These are phyloP conservation scores for Coluber constrictor DNA, from an alignment of 2,797 vertebrate genomes.

Conservation along the genomic window DNA sequence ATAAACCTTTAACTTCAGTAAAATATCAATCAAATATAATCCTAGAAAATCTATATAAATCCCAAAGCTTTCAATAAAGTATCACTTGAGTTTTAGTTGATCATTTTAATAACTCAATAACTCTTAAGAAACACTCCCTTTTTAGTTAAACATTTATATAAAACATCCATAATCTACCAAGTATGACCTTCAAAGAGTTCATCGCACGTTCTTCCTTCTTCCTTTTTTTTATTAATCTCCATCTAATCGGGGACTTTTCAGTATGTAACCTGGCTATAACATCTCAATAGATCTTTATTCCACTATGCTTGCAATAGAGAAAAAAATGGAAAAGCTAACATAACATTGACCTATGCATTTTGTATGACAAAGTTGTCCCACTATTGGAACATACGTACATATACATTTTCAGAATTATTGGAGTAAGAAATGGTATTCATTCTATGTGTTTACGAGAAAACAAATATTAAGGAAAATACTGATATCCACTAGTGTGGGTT, in stretches of 20 bases:
- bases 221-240: neutral
- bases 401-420: neutral
- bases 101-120: no score
- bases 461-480: slow-evolving; percentile 25
- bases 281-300: neutral
- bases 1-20: no score
- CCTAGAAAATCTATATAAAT: no score
- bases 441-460: neutral
- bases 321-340: neutral
- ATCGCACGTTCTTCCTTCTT: no score
- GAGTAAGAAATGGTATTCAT: neutral
- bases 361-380: neutral
- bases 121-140: no score
- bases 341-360: neutral
- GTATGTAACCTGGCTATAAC: neutral
- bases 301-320: neutral
- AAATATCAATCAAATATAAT: no score
- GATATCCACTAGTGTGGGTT: neutral
- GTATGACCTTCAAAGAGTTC: no score
- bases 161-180: no score
- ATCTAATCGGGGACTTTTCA: neutral
- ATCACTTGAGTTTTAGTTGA: no score
- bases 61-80: no score
- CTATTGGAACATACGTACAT: neutral
- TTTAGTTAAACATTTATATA: no score